Conservation (phyloP, 2,797 vertebrate species). For the Agapornis canus region DNA sequence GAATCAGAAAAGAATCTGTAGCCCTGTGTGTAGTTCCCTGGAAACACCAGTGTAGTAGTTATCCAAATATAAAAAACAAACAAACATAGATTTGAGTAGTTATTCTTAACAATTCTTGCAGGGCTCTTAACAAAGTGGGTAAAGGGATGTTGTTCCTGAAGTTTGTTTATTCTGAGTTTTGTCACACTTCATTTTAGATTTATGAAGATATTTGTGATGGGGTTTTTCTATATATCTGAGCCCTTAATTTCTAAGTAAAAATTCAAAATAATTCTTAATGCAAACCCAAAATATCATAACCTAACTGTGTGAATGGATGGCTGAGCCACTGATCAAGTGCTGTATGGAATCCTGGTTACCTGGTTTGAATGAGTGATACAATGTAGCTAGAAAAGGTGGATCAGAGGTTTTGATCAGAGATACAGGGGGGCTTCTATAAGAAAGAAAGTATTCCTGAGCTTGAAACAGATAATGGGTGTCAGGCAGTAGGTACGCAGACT, state of each 20-base stretch:
- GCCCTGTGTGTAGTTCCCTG: not conserved
- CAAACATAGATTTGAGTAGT: not conserved
- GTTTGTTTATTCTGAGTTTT: not conserved
- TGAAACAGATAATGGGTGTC: not conserved
- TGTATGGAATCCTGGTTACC: not conserved
- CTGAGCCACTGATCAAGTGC: not conserved
- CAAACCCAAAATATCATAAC: not conserved
- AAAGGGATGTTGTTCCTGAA: not conserved
- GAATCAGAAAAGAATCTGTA: not conserved
- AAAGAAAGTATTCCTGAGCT: not conserved
- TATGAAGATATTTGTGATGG: not conserved
- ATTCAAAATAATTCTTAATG: not conserved
- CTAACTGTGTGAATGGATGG: not conserved
- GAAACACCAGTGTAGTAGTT: not conserved
- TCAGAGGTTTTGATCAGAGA: not conserved
- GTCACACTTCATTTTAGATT: not conserved
- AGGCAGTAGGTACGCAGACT: rapidly evolving
- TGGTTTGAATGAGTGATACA: rapidly evolving
- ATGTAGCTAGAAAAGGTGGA: not conserved
- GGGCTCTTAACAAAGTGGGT: not conserved
- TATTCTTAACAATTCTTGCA: not conserved
- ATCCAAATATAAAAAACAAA: not conserved
- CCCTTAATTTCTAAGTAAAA: not conserved
- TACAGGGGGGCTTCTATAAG: rapidly evolving
- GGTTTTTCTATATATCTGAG: rapidly evolving